Percentiles rank a stretch among this genome's conserved stretches.
phyloP scores from a whole-genome alignment of 2,888 invertebrate genomes.

The Archips xylosteana region DNA sequence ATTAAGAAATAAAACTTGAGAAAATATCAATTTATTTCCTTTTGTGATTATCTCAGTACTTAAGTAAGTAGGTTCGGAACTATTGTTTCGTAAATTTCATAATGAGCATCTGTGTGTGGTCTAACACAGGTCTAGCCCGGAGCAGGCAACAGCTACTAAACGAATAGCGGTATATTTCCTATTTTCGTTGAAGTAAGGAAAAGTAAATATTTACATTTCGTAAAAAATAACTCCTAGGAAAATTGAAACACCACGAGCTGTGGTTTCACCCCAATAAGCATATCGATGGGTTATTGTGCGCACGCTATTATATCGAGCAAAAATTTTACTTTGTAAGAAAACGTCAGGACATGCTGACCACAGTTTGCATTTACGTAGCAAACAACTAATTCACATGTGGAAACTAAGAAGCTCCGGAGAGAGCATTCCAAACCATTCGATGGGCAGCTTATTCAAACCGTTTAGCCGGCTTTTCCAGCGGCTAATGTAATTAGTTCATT shows the following conservation, averaged over 20 bases:
- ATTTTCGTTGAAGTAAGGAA: not conserved
- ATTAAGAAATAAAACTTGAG: too few species aligned
- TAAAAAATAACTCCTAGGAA: not conserved
- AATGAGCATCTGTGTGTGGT: constrained; percentile 11
- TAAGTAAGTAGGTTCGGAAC: too few species aligned
- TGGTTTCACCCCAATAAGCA: not conserved
- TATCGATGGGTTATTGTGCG: not conserved
- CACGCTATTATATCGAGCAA: not conserved
- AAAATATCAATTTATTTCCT: too few species aligned
- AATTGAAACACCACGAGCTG: not conserved
- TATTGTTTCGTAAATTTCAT: not conserved
- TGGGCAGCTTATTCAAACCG: constrained; percentile 63
- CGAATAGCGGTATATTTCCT: constrained; percentile 12
- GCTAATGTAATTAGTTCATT: constrained; percentile 83
- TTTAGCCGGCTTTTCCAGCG: constrained; percentile 67
- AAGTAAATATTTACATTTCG: constrained; percentile 8
- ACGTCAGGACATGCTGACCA: not conserved
- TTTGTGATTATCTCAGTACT: not conserved
- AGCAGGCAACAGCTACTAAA: constrained; percentile 10
- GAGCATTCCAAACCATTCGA: constrained; percentile 45
- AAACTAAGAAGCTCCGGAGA: not conserved
- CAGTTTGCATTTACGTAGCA: not conserved
- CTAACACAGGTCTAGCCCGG: constrained; percentile 6
- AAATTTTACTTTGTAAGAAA: not conserved
- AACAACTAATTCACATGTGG: not conserved